These are phyloP conservation scores for Scaptomyza tumidula DNA, from an alignment of 2,888 invertebrate genomes.

Conservation along the genomic window DNA sequence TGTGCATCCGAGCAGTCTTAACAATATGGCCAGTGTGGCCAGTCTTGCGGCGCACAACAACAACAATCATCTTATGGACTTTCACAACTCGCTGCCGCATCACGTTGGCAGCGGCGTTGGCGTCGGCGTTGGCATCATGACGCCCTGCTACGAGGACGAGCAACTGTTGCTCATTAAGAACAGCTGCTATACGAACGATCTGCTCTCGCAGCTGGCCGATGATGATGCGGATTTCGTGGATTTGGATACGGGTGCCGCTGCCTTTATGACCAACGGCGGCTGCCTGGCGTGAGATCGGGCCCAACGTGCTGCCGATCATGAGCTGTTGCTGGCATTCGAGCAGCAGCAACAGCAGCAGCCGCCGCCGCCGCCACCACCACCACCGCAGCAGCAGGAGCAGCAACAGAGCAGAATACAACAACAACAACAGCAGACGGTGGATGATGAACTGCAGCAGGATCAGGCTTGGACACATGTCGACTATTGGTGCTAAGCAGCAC, in stretches of 20 bases:
- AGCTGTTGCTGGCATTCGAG: slow-evolving; percentile 57
- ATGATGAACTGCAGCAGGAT: slow-evolving; percentile 53
- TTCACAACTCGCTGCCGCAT: slow-evolving; percentile 57
- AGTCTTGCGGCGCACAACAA: slow-evolving; percentile 58
- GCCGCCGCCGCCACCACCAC: neutral
- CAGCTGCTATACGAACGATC: slow-evolving; percentile 79
- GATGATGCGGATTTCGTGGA: slow-evolving; percentile 84
- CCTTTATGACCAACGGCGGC: slow-evolving; percentile 83
- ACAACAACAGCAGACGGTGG: slow-evolving; percentile 27
- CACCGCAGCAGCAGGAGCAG: slow-evolving; percentile 12
- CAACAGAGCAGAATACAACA: slow-evolving; percentile 24
- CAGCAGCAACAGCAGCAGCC: slow-evolving; percentile 44
- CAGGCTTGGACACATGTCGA: slow-evolving; percentile 70
- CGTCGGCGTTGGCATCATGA: slow-evolving; percentile 67
- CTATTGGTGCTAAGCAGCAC: slow-evolving; percentile 66
- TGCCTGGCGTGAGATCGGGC: slow-evolving; percentile 83
- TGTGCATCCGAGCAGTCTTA: slow-evolving; percentile 73
- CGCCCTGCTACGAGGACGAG: slow-evolving; percentile 81
- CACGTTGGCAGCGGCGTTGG: slow-evolving; percentile 52
- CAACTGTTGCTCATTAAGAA: slow-evolving; percentile 82
- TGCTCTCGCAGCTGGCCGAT: slow-evolving; percentile 80
- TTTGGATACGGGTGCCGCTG: slow-evolving; percentile 83
- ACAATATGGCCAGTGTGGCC: slow-evolving; percentile 66
- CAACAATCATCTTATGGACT: slow-evolving; percentile 71
- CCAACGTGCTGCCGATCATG: slow-evolving; percentile 57